phyloP scores from a whole-genome alignment of 2,113 vertebrate species.

The Pipa parva region DNA sequence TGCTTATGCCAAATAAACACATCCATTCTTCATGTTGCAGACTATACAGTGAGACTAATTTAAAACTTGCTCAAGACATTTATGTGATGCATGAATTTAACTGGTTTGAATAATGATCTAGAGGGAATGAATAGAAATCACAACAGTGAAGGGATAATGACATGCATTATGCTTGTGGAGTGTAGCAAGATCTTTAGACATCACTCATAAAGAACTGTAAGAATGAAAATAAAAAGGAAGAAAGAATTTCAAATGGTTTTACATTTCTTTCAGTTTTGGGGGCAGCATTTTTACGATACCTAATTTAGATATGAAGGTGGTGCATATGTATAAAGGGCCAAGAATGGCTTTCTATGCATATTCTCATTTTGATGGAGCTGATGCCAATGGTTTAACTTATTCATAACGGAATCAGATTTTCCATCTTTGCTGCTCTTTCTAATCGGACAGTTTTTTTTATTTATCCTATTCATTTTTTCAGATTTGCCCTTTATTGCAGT shows the following conservation, averaged over 20 bases:
- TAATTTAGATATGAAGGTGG: too few relatives aligned
- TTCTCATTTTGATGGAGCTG: too few relatives aligned
- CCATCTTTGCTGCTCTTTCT: too few relatives aligned
- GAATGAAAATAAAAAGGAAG: background rate
- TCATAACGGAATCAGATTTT: too few relatives aligned
- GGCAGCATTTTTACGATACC: background rate
- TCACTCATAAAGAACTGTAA: background rate
- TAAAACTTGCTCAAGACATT: background rate
- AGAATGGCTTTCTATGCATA: too few relatives aligned
- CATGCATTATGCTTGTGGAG: background rate
- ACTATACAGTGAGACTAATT: background rate
- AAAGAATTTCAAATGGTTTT: background rate
- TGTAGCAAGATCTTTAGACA: background rate
- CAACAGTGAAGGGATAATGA: background rate
- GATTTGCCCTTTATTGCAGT: too few relatives aligned
- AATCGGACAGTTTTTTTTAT: too few relatives aligned
- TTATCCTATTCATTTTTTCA: too few relatives aligned
- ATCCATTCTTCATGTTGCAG: background rate
- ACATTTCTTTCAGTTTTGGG: background rate
- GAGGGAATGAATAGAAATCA: background rate
- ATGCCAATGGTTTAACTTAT: too few relatives aligned
- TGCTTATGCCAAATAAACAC: background rate
- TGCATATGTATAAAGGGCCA: too few relatives aligned
- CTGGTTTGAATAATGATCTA: constrained; percentile 1
- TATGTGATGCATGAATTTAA: background rate